phyloP scores from a whole-genome alignment of 2,113 vertebrate genomes.

The Pelecanoides urinatrix region DNA sequence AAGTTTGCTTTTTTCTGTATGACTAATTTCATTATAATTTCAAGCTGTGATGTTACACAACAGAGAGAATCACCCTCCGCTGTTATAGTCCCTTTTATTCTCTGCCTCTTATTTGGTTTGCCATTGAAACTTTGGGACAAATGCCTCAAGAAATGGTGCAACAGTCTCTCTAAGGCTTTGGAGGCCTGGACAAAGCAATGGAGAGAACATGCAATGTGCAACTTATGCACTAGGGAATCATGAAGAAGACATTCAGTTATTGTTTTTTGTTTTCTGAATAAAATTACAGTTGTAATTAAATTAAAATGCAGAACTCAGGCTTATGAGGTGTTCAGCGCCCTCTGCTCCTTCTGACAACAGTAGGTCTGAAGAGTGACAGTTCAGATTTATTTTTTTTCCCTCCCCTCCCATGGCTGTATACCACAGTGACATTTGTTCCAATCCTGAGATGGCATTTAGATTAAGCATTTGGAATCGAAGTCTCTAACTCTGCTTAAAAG shows the following conservation, averaged over 20 bases:
- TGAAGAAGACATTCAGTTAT: constrained; percentile 27
- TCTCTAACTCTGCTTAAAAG: neutral
- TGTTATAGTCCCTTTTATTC: constrained; percentile 28
- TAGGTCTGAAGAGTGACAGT: neutral
- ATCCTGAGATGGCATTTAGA: neutral
- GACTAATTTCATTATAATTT: constrained; percentile 41
- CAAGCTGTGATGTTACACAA: constrained; percentile 61
- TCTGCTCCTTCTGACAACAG: neutral
- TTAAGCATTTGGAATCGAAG: neutral
- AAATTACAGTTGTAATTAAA: constrained; percentile 11
- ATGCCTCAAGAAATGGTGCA: constrained; percentile 56
- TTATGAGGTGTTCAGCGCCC: neutral
- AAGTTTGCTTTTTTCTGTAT: constrained; percentile 7
- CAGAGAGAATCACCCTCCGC: constrained; percentile 22
- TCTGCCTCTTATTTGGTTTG: constrained; percentile 16
- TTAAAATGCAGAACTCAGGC: neutral
- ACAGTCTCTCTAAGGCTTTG: constrained; percentile 42
- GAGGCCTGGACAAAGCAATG: constrained; percentile 34
- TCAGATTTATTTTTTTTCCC: neutral
- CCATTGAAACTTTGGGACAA: constrained; percentile 46
- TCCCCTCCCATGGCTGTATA: neutral
- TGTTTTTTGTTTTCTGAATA: constrained; percentile 28
- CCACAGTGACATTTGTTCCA: neutral
- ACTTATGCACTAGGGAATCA: constrained; percentile 46
- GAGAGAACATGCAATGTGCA: constrained; percentile 33